Evolutionary conservation across 2,113 vertebrate genomes (phyloP), one percentile per base, ranked within the genome.

Genomic region (Hydrolagus affinis): DNA sequence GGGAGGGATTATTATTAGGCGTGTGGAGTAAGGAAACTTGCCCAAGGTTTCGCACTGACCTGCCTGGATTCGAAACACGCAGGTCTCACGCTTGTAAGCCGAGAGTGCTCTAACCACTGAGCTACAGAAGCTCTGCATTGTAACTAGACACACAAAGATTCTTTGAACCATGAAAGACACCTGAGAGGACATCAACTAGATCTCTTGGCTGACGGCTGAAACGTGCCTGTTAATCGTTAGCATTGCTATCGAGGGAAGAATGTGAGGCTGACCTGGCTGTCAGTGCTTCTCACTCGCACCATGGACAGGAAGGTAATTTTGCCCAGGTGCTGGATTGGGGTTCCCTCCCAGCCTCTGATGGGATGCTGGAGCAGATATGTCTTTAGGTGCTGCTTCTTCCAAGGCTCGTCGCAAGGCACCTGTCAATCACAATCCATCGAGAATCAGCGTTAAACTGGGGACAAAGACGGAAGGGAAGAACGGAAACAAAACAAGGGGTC

Each of bases 341-440:
- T 91, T 4, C 95, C 95, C 87, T 95, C 94, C 94, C 94, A 95
- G 30, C 94, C 90, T 91, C 88, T 88, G 30, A 96, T 94, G 8
- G 92, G 92, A 83, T 89, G 91, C 3, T 90, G 91, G 3, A 91
- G 85, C 73, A 96, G 85, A 66, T 92, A 91, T 71, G 88, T 91
- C 60, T 90, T 91, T 57, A 92, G 87, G 85, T 94, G 93, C 30
- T 90, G 89, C 89, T 90, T 92, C 87, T 95, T 93, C 93, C 92
- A 93, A 28, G 12, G 77, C 85, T 94, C 91, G 86, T 94, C 89
- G 86, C 92, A 95, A 0, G 93, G 93, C 76, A 92, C 69, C 92
- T 87, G 85, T n/a, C 23, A 25, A 57, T 9, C 19, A 57, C 56
- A 75, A 70, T 23, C 11, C 0, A 87, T 73, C 25, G 66, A 17